A percentile compares a stretch with the other conserved stretches of the same genome.
phyloP scores from a whole-genome alignment of 2,888 invertebrate species.

The Chrysotoxum bicinctum region DNA sequence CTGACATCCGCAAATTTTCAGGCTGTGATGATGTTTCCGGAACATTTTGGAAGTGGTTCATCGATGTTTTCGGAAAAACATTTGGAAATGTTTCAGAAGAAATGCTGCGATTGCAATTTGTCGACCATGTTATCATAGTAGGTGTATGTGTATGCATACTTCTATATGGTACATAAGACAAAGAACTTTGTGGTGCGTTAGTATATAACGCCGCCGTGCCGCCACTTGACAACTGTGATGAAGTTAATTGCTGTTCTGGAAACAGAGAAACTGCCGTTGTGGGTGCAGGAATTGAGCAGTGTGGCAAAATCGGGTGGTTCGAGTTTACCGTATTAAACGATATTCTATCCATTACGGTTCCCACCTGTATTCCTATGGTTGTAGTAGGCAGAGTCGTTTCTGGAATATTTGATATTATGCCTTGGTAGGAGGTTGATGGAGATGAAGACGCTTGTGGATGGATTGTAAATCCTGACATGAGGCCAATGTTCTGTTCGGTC shows the following conservation, averaged over 20 bases:
- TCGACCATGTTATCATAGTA: not conserved
- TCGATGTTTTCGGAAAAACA: not conserved
- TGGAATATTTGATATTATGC: not conserved
- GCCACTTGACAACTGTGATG: not conserved
- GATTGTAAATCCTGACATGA: too few relatives aligned
- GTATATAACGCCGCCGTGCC: not conserved
- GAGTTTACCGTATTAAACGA: not conserved
- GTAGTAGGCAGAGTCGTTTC: not conserved
- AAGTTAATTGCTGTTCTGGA: not conserved
- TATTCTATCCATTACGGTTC: not conserved
- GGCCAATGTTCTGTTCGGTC: not conserved
- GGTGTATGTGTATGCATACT: constrained; percentile 7
- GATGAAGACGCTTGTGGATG: too few relatives aligned
- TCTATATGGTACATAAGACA: not conserved
- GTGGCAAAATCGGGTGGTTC: not conserved
- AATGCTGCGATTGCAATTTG: not conserved
- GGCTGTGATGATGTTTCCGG: not conserved
- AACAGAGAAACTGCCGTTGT: not conserved
- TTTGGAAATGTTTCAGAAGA: not conserved
- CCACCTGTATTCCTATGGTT: not conserved
- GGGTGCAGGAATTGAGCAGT: not conserved
- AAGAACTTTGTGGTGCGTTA: not conserved
- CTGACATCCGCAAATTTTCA: not conserved
- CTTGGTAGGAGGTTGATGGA: too few relatives aligned
- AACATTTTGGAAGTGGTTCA: not conserved